These are phyloP conservation scores for Drosophila anceps DNA, from an alignment of 2,888 invertebrate species.

Conservation along the genomic window DNA sequence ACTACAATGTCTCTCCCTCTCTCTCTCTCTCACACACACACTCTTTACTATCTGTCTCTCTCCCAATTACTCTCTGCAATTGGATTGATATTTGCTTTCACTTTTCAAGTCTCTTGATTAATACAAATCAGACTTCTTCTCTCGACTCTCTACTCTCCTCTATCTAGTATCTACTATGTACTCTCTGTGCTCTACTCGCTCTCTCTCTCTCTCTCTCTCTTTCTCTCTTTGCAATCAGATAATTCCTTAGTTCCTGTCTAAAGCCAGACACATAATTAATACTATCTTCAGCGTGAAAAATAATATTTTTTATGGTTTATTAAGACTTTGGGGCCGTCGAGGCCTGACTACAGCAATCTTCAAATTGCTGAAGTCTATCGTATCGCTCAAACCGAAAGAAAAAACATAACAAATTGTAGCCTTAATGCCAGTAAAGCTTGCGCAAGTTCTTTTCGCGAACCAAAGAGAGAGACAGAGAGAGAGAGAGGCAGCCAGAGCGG, in stretches of 20 bases:
- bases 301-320: neutral
- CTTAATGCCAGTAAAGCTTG: constrained; percentile 8
- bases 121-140: too few relatives aligned
- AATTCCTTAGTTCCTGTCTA: constrained; percentile 1
- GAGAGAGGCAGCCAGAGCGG: neutral
- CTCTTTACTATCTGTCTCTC: too few relatives aligned
- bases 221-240: too few relatives aligned
- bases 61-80: too few relatives aligned
- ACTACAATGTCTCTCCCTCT: neutral
- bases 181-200: neutral
- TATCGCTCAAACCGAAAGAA: constrained; percentile 1
- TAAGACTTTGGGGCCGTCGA: constrained; percentile 1
- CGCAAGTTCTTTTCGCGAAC: constrained; percentile 5
- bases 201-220: neutral
- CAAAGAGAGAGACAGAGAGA: neutral
- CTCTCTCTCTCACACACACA: neutral
- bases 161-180: too few relatives aligned
- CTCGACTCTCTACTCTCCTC: too few relatives aligned
- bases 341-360: neutral
- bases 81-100: too few relatives aligned
- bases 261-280: neutral
- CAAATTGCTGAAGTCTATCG: constrained; percentile 3
- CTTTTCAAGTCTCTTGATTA: too few relatives aligned
- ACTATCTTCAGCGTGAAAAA: constrained; percentile 2
- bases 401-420: neutral